These are phyloP conservation scores for Neocloeon triangulifer DNA, from an alignment of 1,140 invertebrate genomes.

Conservation along the genomic window DNA sequence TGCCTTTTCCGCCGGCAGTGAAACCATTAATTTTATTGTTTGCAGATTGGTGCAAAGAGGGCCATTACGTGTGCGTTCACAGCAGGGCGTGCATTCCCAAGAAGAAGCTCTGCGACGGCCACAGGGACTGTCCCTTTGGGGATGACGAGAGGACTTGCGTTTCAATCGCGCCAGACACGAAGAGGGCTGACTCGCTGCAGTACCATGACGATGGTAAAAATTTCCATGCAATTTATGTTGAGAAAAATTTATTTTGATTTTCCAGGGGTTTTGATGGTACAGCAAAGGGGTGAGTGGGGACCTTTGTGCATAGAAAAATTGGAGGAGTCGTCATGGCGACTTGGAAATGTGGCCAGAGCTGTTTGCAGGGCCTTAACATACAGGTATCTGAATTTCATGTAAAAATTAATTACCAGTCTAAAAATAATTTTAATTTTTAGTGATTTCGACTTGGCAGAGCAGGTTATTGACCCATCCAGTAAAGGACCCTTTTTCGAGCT, in stretches of 20 bases:
- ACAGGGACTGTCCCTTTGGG: constrained; percentile 48
- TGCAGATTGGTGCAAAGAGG: constrained; percentile 47
- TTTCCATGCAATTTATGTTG: constrained; percentile 4
- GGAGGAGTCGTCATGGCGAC: constrained; percentile 29
- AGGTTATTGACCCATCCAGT: constrained; percentile 17
- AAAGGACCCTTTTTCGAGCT: constrained; percentile 13
- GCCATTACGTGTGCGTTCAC: constrained; percentile 43
- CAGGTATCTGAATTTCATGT: no score
- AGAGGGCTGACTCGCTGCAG: constrained; percentile 26
- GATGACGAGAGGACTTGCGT: constrained; percentile 64
- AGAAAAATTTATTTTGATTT: constrained; percentile 7
- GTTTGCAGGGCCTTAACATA: constrained; percentile 57
- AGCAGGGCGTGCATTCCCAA: constrained; percentile 42
- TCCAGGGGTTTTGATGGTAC: constrained; percentile 40
- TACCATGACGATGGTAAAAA: constrained; percentile 30
- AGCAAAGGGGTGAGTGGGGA: constrained; percentile 54
- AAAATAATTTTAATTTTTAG: constrained; percentile 15
- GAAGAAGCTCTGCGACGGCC: constrained; percentile 44
- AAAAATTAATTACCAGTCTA: constrained; percentile 9
- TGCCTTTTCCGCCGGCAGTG: neutral
- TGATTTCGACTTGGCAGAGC: constrained; percentile 26
- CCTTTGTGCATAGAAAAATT: constrained; percentile 50
- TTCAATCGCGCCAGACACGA: no score
- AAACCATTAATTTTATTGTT: neutral
- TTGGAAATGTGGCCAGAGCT: constrained; percentile 46